Evolutionary conservation across 2,888 invertebrate species (phyloP), one percentile per base, ranked within the genome.

Genomic region (Argynnis bischoffii): DNA sequence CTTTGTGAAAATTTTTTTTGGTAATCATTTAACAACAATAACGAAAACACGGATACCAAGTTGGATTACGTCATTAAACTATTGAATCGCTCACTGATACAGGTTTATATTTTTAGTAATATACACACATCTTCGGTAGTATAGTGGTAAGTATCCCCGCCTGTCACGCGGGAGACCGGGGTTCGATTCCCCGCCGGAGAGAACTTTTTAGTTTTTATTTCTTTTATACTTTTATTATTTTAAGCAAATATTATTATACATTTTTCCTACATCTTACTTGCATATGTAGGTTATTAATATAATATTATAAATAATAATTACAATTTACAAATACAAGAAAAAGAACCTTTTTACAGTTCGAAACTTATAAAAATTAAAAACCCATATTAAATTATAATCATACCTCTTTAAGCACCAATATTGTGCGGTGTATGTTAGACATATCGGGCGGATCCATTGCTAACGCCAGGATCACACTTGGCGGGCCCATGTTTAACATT

Each of bases 401-500:
- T 78, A 95, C 95, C 93, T 97, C 97, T 92, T 98, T 99, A 3
- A 99, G 90, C 53, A 95, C 91, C n/a, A 97, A 93, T 73, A 99
- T 94, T 0, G 98, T 97, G 65, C 95, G 94, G 70, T 95, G 94
- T 75, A 99, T 96, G 80, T 97, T 97, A 21, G 94, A 93, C 50
- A 98, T 90, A 82, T 97, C 95, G 0, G 99, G 99, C 16, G 98
- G 98, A 77, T 97, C 96, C 85, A 99, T 93, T 1, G 98, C 97
- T 46, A 97, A 87, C 0, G 96, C 97, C 0, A 99, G 90, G 41
- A 99, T 94, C 46, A 96, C 95, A 50, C 93, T 93, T 47, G 97
- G 96, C 0, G 97, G 95, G 18, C 96, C 97, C 94, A 98, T 95
- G 57, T 97, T 95, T 60, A 99, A 84, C 78, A 95, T 84, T 85